Evolutionary conservation across 2,888 invertebrate genomes (phyloP), one percentile per base, ranked within the genome.

Genomic region (Lamellibrachia columna): DNA sequence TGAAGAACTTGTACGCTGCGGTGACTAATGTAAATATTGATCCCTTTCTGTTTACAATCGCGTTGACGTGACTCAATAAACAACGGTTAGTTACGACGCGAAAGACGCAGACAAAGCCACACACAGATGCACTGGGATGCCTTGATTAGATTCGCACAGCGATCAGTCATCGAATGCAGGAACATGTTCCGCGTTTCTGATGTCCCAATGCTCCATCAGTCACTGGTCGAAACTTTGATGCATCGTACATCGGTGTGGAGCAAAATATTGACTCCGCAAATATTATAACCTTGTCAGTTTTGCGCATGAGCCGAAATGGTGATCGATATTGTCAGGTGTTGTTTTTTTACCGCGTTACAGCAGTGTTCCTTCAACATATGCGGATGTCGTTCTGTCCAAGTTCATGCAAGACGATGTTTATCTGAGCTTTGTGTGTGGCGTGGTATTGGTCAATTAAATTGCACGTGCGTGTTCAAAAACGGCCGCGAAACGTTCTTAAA

Each of bases 1-100:
- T 6, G 6, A 75, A n/a, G 22, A n/a, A 75, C 22, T 15, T 22
- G 75, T 22, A 75, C 75, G n/a, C 6, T 75, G 75, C 75, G 75
- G 6, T n/a, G 75, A 75, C 75, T 75, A n/a, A n/a, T 75, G 75
- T n/a, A 75, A 75, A 75, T 75, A 75, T 75, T 75, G 75, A 75
- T 75, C 75, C 75, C 6, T 22, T 75, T 75, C 75, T 75, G 75
- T 75, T 75, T 75, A 75, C 75, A 75, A 75, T 75, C 75, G 22
- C n/a, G 75, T 75, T 75, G 75, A 75, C 75, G 75, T 75, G 75
- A 75, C 75, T 75, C 75, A 75, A 75, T 75, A 75, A 75, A 75
- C 75, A 6, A 22, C 75, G 75, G 75, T 6, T 22, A 75, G 75
- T 75, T 75, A 4, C 15, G 75, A 75, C 15, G 75, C 15, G n/a